phyloP scores from a whole-genome alignment of 2,888 invertebrate genomes.

The Heteropelma amictum region DNA sequence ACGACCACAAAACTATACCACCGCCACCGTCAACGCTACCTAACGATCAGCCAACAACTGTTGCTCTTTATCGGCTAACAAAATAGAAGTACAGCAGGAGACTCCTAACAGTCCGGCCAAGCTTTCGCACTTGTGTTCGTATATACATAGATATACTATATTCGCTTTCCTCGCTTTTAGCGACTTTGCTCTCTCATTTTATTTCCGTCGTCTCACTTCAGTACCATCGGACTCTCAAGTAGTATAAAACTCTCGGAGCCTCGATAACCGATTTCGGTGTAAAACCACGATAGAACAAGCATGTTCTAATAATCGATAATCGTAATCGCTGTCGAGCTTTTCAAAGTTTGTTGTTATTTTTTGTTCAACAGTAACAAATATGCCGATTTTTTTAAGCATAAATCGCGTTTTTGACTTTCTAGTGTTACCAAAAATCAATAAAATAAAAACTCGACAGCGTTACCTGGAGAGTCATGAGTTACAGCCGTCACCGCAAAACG shows the following conservation, averaged over 20 bases:
- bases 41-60: conserved; percentile 61
- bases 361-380: too few relatives aligned
- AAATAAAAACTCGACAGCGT: not conserved
- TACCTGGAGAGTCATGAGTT: not conserved
- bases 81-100: conserved; percentile 45
- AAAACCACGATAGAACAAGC: too few relatives aligned
- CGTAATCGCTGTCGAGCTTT: too few relatives aligned
- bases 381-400: too few relatives aligned
- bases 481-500: not conserved
- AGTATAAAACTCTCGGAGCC: not conserved
- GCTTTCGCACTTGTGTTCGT: conserved; percentile 34
- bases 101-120: conserved; percentile 28
- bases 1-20: conserved; percentile 49
- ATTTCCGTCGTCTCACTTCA: conserved; percentile 18
- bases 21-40: conserved; percentile 40
- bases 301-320: too few relatives aligned
- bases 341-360: too few relatives aligned
- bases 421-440: not conserved
- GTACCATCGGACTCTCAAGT: not conserved
- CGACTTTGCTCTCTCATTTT: conserved; percentile 7
- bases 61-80: conserved; percentile 61
- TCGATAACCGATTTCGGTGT: conserved; percentile 21
- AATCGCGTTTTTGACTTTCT: not conserved
- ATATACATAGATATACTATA: too few relatives aligned
- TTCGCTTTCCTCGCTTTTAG: not conserved